Evolutionary conservation across 2,113 vertebrate species (phyloP), one percentile per base, ranked within the genome.

Genomic region (Nycticebus coucang): DNA sequence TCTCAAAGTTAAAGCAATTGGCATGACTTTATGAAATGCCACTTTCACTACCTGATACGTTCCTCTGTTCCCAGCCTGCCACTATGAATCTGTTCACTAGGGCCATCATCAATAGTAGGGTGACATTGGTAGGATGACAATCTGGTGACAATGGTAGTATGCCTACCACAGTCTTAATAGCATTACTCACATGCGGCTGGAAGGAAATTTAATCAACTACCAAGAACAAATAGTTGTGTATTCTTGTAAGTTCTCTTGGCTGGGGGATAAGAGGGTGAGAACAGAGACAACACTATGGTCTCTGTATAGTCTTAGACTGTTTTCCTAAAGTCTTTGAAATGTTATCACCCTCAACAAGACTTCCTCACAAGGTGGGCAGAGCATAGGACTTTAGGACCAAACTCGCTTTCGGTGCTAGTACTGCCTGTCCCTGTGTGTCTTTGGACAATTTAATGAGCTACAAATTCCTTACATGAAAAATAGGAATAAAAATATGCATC

Each of bases 1-100:
- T 91, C 30, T 93, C 66, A 87, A 90, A 95, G 53, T 87, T 37
- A 96, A 93, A 95, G 74, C 35, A 85, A 19, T 82, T 89, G 81
- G 68, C 45, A 26, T 22, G 82, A 4, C 91, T 59, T 94, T 80
- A 90, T 78, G 69, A 96, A 96, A 93, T 94, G 35, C 30, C 60
- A 68, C 24, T 83, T 30, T 95, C 35, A 30, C n/a, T 45, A 75
- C 80, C n/a, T 86, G 72, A 71, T 62, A 69, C 30, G 4, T 33
- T 90, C 24, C 59, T 92, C 72, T 91, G 41, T 60, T 62, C 30
- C 64, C 84, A 91, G 35, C 6, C 35, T 75, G 50, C 68, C 66
- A 75, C 33, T 89, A 69, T 94, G 64, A 93, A 50, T 41, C 22
- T 91, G 41, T 35, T 64, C 41, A 66, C 17, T 55, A 37, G n/a